Evolutionary conservation across 2,113 vertebrate genomes (phyloP).

Genomic region (Chaetodon auriga): DNA sequence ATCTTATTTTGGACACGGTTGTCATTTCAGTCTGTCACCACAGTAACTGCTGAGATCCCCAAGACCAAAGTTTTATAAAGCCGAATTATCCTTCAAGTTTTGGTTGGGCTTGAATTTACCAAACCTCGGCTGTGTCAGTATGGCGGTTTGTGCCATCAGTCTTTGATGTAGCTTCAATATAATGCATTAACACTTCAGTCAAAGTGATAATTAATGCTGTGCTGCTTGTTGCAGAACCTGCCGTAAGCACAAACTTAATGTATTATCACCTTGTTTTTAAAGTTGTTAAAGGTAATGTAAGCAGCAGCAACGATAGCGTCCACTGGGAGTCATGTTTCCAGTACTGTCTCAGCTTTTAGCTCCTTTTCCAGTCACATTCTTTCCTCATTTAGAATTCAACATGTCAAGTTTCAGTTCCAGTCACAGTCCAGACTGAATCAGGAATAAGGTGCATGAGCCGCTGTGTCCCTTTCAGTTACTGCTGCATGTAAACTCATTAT

Average conservation of each 20-base stretch:
- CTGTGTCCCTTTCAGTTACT: neutral
- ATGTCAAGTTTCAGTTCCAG: neutral
- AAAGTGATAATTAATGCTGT: neutral
- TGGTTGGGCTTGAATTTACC: neutral
- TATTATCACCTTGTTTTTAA: neutral
- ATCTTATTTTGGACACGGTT: neutral
- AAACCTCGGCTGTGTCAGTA: neutral
- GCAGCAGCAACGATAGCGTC: neutral
- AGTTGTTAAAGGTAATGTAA: neutral
- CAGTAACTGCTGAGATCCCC: neutral
- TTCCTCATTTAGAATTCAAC: neutral
- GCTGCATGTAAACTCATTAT: slow-evolving; percentile 22
- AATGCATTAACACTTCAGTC: neutral
- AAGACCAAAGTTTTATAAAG: neutral
- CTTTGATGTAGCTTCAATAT: neutral
- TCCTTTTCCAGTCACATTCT: neutral
- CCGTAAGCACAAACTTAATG: neutral
- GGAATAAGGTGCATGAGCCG: neutral
- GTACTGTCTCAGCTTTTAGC: neutral
- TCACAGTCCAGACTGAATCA: no score
- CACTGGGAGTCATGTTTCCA: neutral
- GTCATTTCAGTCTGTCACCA: neutral
- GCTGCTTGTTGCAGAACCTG: no score
- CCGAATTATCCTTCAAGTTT: neutral
- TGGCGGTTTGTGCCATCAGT: neutral